Conservation (phyloP, 2,888 invertebrate species). For the Dexiosoma caninum region DNA sequence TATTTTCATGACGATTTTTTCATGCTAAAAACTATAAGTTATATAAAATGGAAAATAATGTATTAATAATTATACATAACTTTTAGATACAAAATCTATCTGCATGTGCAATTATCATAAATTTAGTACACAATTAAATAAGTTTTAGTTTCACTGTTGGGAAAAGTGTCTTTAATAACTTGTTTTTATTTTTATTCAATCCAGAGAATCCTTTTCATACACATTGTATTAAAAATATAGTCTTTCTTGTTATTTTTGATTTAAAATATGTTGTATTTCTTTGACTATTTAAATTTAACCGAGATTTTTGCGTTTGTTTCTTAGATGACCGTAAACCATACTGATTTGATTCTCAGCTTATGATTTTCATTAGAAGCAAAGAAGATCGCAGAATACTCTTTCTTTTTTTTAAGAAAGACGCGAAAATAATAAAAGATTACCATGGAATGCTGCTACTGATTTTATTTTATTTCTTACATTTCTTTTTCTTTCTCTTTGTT, state of each 20-base stretch:
- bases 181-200: background rate
- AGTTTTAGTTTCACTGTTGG: background rate
- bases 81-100: constrained; percentile 24
- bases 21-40: background rate
- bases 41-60: too few species aligned
- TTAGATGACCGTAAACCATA: constrained; percentile 75
- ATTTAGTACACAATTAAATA: background rate
- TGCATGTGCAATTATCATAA: constrained; percentile 5
- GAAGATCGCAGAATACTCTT: constrained; percentile 63
- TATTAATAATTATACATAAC: background rate
- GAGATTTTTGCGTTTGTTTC: constrained; percentile 75
- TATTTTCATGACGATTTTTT: constrained; percentile 20
- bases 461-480: constrained; percentile 18
- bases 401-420: constrained; percentile 2
- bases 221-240: background rate
- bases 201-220: background rate
- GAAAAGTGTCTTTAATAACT: background rate
- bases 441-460: constrained; percentile 44
- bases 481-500: constrained; percentile 29
- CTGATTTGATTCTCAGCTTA: constrained; percentile 77
- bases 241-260: background rate
- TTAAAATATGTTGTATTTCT: background rate
- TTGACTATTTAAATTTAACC: constrained; percentile 34
- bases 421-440: constrained; percentile 21
- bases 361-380: constrained; percentile 76